phyloP scores from a whole-genome alignment of 2,888 invertebrate species.

The Calliscelio sp. region DNA sequence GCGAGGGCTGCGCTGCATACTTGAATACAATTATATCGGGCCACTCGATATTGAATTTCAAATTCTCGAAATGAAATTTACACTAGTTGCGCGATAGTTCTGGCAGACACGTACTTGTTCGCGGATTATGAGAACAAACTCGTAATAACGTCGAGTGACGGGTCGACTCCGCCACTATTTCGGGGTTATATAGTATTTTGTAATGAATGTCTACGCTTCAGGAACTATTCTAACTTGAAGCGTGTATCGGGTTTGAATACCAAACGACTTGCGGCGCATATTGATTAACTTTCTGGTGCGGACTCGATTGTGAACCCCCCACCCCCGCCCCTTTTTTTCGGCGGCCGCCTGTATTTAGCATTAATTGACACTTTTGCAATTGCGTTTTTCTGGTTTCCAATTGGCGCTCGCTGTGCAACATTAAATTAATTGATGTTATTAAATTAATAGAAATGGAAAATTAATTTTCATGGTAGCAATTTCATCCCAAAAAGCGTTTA shows the following conservation, averaged over 20 bases:
- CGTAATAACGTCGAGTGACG: conserved; percentile 63
- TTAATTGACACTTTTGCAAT: too few relatives aligned
- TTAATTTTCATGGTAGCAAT: too few relatives aligned
- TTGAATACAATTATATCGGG: conserved; percentile 63
- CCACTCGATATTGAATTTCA: conserved; percentile 64
- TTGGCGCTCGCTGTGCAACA: too few relatives aligned
- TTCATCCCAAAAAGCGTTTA: too few relatives aligned
- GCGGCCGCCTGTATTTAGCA: too few relatives aligned
- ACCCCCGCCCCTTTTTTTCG: too few relatives aligned
- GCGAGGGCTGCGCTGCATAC: conserved; percentile 23
- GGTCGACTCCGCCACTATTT: conserved; percentile 26
- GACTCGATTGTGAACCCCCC: too few relatives aligned
- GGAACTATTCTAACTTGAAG: conserved; percentile 48
- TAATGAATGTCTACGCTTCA: conserved; percentile 49
- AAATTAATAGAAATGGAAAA: too few relatives aligned
- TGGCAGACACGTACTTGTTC: conserved; percentile 66
- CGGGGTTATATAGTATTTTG: conserved; percentile 49
- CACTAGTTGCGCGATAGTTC: conserved; percentile 66
- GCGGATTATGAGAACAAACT: conserved; percentile 69
- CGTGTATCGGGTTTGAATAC: conserved; percentile 44
- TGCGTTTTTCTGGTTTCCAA: too few relatives aligned
- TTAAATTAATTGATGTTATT: too few relatives aligned
- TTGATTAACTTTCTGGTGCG: conserved; percentile 51
- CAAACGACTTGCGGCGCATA: conserved; percentile 38
- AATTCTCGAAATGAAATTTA: conserved; percentile 59